phyloP scores from a whole-genome alignment of 37 sponge, comb jelly and placozoan species.

The Halichondria panicea region DNA sequence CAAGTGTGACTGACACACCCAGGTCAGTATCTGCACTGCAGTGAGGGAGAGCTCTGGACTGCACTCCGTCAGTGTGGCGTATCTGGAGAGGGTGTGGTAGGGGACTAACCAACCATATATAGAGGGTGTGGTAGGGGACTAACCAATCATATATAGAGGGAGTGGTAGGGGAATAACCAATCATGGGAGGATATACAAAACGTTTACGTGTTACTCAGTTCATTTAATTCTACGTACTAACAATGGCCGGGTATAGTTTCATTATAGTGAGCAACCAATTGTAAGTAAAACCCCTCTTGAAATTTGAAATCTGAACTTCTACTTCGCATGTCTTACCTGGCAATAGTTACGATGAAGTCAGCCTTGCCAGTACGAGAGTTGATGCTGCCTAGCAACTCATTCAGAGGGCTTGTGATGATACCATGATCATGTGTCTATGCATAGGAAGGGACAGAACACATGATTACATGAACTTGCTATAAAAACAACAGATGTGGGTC shows the following conservation, averaged over 20 bases:
- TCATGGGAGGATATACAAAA: too few species aligned
- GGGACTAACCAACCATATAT: neutral
- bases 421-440: slow-evolving; percentile 2
- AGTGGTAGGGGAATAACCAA: neutral
- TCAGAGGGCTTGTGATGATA: slow-evolving; percentile 70
- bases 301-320: too few species aligned
- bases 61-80: slow-evolving; percentile 54
- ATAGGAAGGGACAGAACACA: neutral
- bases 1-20: slow-evolving; percentile 37
- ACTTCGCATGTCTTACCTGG: slow-evolving; percentile 79
- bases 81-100: slow-evolving; percentile 44
- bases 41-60: slow-evolving; percentile 76
- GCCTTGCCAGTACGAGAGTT: slow-evolving; percentile 76
- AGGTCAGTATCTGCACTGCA: slow-evolving; percentile 74
- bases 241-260: neutral
- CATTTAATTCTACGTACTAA: too few species aligned
- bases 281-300: too few species aligned
- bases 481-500: too few species aligned
- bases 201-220: too few species aligned
- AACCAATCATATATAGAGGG: neutral
- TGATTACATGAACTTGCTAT: too few species aligned
- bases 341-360: slow-evolving; percentile 80
- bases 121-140: neutral
- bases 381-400: slow-evolving; percentile 79
- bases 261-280: too few species aligned